Conservation (phyloP, 2,797 vertebrate species). For the Enteromius afrohamiltoni region DNA sequence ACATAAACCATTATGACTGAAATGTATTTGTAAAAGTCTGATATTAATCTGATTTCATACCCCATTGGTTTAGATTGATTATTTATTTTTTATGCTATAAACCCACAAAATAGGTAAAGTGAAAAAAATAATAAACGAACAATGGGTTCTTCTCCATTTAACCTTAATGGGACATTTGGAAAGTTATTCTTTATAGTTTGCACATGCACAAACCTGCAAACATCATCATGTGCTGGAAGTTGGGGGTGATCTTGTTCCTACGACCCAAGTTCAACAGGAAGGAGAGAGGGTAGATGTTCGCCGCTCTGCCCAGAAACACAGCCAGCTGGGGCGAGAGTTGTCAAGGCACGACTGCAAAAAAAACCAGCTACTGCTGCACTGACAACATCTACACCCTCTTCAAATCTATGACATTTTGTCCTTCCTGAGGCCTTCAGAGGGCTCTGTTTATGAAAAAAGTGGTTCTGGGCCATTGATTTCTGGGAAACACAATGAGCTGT, state of each 20-base stretch:
- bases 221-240: slow-evolving; percentile 99
- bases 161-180: not conserved
- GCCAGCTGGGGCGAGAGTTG: slow-evolving; percentile 80
- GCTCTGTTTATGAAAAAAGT: not conserved
- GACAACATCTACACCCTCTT: not conserved
- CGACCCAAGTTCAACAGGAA: slow-evolving; percentile 94
- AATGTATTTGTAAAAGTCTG: not conserved
- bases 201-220: slow-evolving; percentile 85
- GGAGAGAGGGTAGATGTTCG: slow-evolving; percentile 97
- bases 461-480: slow-evolving; percentile 10
- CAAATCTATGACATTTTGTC: not conserved
- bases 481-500: not conserved
- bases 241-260: slow-evolving; percentile 91
- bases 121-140: not conserved
- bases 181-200: not conserved
- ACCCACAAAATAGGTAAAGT: not conserved
- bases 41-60: not conserved
- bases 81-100: not conserved
- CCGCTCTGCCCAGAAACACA: slow-evolving; percentile 94
- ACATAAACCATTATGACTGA: not conserved
- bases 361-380: slow-evolving; percentile 20
- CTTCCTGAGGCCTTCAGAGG: slow-evolving; percentile 20
- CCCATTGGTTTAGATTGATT: not conserved
- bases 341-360: slow-evolving; percentile 66
- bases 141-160: not conserved